Percentiles rank a stretch among this genome's conserved stretches.
These are phyloP conservation scores for Dreissena rostriformis DNA, from an alignment of 1,140 invertebrate species.

Conservation along the genomic window DNA sequence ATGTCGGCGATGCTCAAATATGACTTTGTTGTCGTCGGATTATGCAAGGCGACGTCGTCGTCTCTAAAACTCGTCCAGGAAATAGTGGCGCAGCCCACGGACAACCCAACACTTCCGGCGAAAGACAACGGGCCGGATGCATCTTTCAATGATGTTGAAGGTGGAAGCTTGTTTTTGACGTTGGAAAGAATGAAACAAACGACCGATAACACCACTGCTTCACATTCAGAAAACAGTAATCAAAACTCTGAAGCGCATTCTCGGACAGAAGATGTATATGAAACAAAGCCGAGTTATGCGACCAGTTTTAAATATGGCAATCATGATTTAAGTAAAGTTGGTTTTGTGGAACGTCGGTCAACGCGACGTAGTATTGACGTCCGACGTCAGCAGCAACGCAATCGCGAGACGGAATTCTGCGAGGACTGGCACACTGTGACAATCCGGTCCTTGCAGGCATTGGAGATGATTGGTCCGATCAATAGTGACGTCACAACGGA, in stretches of 20 bases:
- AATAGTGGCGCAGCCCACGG: background rate
- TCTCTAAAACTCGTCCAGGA: background rate
- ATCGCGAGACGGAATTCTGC: slow-evolving; percentile 40
- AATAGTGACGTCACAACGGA: background rate
- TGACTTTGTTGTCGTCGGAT: slow-evolving; percentile 5
- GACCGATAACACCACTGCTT: no score
- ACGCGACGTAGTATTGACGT: background rate
- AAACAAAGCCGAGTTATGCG: no score
- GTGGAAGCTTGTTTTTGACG: no score
- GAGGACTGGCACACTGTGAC: slow-evolving; percentile 33
- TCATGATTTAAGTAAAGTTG: background rate
- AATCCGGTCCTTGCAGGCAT: slow-evolving; percentile 7
- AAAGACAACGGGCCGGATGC: no score
- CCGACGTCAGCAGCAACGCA: background rate
- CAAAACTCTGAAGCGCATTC: no score
- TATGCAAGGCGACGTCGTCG: background rate
- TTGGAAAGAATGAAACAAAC: no score
- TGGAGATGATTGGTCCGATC: slow-evolving; percentile 24
- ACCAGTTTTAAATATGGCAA: background rate
- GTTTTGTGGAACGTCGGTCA: background rate
- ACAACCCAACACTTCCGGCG: background rate
- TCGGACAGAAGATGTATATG: no score
- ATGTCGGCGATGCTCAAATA: slow-evolving; percentile 33
- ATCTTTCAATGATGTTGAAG: no score
- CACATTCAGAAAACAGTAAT: no score